Evolutionary conservation across 2,797 vertebrate genomes (phyloP).

Genomic region (Alca torda): DNA sequence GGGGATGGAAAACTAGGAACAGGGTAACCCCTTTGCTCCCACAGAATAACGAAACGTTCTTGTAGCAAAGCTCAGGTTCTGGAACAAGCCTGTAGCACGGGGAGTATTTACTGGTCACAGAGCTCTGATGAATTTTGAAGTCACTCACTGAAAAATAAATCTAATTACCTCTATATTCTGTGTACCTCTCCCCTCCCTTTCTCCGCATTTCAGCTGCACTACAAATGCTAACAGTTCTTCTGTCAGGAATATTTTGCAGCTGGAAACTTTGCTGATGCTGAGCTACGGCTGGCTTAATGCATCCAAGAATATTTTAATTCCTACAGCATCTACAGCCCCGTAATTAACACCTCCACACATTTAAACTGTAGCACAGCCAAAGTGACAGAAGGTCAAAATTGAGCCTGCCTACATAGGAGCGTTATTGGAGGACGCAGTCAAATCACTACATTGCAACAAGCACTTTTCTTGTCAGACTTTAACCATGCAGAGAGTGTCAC

Average conservation of each 20-base stretch:
- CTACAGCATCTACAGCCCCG: not conserved
- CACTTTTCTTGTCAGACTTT: not conserved
- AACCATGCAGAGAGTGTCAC: not conserved
- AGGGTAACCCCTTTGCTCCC: not conserved
- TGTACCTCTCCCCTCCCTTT: not conserved
- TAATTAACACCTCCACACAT: slow-evolving; percentile 24
- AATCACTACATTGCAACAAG: not conserved
- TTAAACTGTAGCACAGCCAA: not conserved
- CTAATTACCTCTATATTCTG: not conserved
- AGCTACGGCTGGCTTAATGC: not conserved
- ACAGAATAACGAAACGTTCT: not conserved
- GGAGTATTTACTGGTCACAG: not conserved
- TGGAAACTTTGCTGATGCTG: not conserved
- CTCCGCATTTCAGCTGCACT: not conserved
- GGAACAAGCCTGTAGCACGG: not conserved
- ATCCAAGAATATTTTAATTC: slow-evolving; percentile 4
- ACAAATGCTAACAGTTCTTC: not conserved
- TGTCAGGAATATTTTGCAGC: not conserved
- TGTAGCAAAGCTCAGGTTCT: not conserved
- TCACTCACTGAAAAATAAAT: not conserved
- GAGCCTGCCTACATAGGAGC: not conserved
- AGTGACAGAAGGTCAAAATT: slow-evolving; percentile 31
- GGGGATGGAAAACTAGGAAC: not conserved
- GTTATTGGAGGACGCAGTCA: not conserved
- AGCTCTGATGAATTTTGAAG: not conserved